Base-by-base conservation (phyloP, 2,113 vertebrate genomes). In the Pipra filicauda region DNA sequence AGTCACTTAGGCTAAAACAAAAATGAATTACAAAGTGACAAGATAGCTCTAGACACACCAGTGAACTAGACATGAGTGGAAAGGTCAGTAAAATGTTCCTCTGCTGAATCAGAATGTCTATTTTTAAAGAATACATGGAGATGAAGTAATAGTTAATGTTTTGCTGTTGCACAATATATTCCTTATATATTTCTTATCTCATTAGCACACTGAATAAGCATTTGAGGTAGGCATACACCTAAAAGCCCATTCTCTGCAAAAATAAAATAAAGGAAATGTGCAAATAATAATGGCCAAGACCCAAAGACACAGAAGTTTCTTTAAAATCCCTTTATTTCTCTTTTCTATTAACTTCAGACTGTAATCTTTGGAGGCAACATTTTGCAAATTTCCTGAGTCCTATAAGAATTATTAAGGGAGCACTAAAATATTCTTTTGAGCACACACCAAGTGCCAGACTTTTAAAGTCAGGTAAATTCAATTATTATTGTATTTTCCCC, bases 21-120 rank as follows among this genome's bases (percentile, higher is more conserved):
- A 95, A 95, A 82, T 58, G 19, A 85, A 88, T 92, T 74, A 57
- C n/a, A 23, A 82, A 91, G 66, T 95, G 96, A 96, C 89, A 95
- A 94, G 93, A 96, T 91, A 89, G 66, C 70, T 94, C 44, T 54
- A 79, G 96, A 96, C 95, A 85, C 23, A 66, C 46, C 89, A 95
- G 74, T 93, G 94, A 96, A 95, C 93, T 95, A 95, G 87, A 95
- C 95, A 76, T 91, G 95, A 89, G 54, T 85, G 37, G 77, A 92
- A 89, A 95, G 91, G 89, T 94, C 91, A 92, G 62, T 75, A 88
- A 95, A 94, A 87, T 91, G 82, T 49, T 85, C 48, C 59, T 89
- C 70, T 75, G 77, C 74, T 89, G 73, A 82, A 92, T 94, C 65
- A 73, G 49, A 95, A 87, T 64, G 69, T 58, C 41, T 66, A 22